Base-by-base conservation (phyloP, 2,113 vertebrate genomes). In the Riparia riparia region DNA sequence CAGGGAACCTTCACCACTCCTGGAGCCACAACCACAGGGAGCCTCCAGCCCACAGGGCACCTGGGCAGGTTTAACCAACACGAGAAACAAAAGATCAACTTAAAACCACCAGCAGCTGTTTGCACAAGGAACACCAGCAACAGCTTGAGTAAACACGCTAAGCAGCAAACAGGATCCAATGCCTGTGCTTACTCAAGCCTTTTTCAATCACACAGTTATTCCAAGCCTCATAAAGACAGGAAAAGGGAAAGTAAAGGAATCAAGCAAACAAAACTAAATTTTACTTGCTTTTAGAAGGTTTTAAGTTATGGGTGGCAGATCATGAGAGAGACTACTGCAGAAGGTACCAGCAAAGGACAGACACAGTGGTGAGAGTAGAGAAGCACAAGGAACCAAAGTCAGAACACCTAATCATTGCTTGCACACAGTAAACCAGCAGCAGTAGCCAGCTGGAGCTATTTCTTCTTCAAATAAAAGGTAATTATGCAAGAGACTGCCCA, bases 401-500 rank as follows among this genome's bases (percentile, higher is more conserved):
- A 74, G 34, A 74, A 85, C 42, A 82, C 47, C 31, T 51, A 71
- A 53, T 10, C 44, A 29, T 18, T 79, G 66, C 61, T 21, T 68
- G 70, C 34, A 78, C 44, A 39, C 14, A 64, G 56, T 24, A 68
- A 3, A 45, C 32, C n/a, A 60, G 51, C 44, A 83, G 58, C 47
- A 84, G 34, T 11, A 81, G 60, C 47, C 56, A 94, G 54, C 70
- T 70, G 60, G 57, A 90, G 51, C 19, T 69, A 22, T 26, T 64
- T 82, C 51, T 82, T 89, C 73, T 69, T 70, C 81, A 86, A 77
- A 70, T 26, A 57, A 78, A 89, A 92, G 9, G 13, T 63, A 89
- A 56, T 74, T 91, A 72, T 16, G 37, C 63, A 94, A 90, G 32
- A 71, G 41, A 54, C 31, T 68, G 82, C 44, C 57, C 58, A 85